A percentile compares a stretch with the other conserved stretches of the same genome.
phyloP scores from a whole-genome alignment of 2,888 invertebrate genomes.

The Camponotus fellah region DNA sequence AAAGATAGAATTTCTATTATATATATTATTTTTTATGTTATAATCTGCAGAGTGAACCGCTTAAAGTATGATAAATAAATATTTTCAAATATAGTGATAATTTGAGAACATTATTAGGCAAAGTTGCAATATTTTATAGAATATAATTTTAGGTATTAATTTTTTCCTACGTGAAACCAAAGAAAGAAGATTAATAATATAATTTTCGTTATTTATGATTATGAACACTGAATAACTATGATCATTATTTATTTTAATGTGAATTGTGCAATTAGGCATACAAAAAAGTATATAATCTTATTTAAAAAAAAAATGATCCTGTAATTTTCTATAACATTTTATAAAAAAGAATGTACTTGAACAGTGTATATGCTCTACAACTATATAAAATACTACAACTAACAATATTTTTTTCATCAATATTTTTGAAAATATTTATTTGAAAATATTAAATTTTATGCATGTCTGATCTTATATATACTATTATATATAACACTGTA shows the following conservation, averaged over 20 bases:
- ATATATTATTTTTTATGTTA: background rate
- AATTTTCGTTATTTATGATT: background rate
- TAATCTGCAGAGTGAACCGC: background rate
- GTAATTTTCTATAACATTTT: too few species aligned
- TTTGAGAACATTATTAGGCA: background rate
- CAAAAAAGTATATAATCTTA: background rate
- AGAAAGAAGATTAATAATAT: background rate
- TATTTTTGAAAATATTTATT: background rate
- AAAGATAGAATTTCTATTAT: constrained; percentile 5
- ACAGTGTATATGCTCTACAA: background rate
- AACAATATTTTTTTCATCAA: background rate
- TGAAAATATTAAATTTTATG: background rate
- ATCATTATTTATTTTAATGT: background rate
- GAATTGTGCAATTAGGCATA: background rate
- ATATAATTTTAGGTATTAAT: background rate
- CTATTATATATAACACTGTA: background rate
- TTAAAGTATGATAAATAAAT: background rate
- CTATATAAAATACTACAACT: background rate
- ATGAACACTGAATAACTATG: background rate
- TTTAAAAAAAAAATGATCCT: background rate
- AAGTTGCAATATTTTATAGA: background rate
- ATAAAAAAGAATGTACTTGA: too few species aligned
- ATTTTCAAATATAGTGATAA: background rate
- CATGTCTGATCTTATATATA: background rate
- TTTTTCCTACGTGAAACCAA: background rate